These are phyloP conservation scores for Zeugodacus cucurbitae DNA, from an alignment of 1,140 invertebrate species.

Conservation along the genomic window DNA sequence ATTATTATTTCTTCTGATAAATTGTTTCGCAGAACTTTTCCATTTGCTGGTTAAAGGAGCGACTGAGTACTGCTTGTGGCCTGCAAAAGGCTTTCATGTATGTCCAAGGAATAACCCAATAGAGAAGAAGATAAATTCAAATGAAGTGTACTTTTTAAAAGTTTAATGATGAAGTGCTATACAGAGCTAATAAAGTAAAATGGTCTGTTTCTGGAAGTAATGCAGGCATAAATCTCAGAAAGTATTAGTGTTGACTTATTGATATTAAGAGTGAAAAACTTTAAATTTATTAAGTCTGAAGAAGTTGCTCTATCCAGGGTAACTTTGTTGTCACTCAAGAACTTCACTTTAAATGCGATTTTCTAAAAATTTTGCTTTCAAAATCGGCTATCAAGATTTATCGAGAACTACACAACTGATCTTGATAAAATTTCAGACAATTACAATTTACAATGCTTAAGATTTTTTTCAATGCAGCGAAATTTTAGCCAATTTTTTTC, in stretches of 20 bases:
- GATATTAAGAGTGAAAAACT: neutral
- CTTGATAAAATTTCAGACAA: too few relatives aligned
- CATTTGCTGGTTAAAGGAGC: neutral
- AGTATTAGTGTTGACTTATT: neutral
- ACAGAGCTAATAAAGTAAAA: neutral
- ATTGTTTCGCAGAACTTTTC: neutral
- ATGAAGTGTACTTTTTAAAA: slow-evolving; percentile 25
- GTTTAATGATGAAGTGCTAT: neutral
- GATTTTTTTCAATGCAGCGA: too few relatives aligned
- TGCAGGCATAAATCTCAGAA: neutral
- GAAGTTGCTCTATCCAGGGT: neutral
- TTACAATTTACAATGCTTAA: too few relatives aligned
- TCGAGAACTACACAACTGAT: too few relatives aligned
- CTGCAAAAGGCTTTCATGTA: neutral
- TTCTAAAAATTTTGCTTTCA: too few relatives aligned
- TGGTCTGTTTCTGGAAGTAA: neutral
- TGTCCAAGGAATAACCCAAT: neutral
- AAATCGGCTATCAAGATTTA: too few relatives aligned
- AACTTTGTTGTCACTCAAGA: too few relatives aligned
- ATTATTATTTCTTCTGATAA: neutral
- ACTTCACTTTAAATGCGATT: too few relatives aligned
- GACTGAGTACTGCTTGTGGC: neutral
- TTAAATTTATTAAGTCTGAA: neutral
- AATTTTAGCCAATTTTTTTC: too few relatives aligned
- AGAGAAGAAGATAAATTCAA: neutral